Conservation (phyloP, 2,797 vertebrate species). For the Coluber constrictor region DNA sequence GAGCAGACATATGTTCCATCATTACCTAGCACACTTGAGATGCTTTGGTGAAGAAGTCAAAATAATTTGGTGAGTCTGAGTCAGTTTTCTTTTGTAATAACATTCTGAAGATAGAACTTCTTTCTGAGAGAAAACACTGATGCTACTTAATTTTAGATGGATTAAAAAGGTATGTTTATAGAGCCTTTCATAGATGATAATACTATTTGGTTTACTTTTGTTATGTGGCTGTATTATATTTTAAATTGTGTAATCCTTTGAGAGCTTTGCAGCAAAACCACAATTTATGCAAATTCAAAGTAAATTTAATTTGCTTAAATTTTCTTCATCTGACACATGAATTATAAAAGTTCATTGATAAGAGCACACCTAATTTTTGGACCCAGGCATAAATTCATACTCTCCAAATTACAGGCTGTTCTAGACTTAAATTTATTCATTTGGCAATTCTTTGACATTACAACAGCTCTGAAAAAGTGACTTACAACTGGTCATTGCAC, state of each 20-base stretch:
- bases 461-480: background rate
- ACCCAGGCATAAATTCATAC: background rate
- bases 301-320: background rate
- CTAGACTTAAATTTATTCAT: background rate
- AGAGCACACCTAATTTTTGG: background rate
- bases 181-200: background rate
- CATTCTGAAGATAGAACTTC: background rate
- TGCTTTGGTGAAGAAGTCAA: background rate
- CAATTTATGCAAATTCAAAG: background rate
- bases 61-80: background rate
- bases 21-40: background rate
- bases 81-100: background rate
- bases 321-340: background rate
- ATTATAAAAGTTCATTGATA: background rate
- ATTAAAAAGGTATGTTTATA: background rate
- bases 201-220: background rate
- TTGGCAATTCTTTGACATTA: background rate
- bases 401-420: background rate
- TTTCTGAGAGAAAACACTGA: background rate
- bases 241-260: background rate
- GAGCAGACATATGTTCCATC: background rate
- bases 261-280: background rate
- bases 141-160: background rate
- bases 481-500: background rate
- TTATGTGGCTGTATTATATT: background rate